phyloP scores from a whole-genome alignment of 2,888 invertebrate genomes.

The Siphonodentalium dalli region DNA sequence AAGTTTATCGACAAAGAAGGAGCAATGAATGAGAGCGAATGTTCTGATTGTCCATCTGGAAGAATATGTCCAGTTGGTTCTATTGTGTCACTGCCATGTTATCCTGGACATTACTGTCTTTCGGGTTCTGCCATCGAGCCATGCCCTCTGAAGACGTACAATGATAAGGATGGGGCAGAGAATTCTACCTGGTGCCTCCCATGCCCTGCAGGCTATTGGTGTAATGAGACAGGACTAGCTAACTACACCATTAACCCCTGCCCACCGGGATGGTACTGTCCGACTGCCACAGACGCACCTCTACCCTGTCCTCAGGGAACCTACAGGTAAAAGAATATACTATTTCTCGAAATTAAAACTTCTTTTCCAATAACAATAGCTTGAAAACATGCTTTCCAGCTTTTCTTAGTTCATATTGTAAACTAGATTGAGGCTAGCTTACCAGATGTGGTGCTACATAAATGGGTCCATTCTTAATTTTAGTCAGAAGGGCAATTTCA shows the following conservation, averaged over 20 bases:
- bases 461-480: no score
- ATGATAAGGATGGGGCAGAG: constrained; percentile 40
- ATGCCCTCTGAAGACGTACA: constrained; percentile 50
- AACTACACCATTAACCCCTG: constrained; percentile 52
- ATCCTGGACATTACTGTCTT: constrained; percentile 55
- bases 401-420: no score
- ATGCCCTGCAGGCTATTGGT: constrained; percentile 58
- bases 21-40: constrained; percentile 46
- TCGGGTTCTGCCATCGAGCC: constrained; percentile 32
- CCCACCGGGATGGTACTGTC: constrained; percentile 57
- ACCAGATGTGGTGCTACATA: no score
- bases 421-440: no score
- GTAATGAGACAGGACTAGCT: constrained; percentile 47
- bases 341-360: no score
- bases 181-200: constrained; percentile 50
- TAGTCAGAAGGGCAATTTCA: no score
- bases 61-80: constrained; percentile 55
- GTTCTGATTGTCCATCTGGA: constrained; percentile 59
- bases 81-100: constrained; percentile 54
- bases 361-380: no score
- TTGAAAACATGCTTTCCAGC: no score
- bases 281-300: constrained; percentile 47
- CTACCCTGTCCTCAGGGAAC: constrained; percentile 57
- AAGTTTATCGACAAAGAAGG: constrained; percentile 55
- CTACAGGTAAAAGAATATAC: constrained; percentile 47